Conservation (phyloP, 2,113 vertebrate genomes). For the Pristiophorus japonicus region DNA sequence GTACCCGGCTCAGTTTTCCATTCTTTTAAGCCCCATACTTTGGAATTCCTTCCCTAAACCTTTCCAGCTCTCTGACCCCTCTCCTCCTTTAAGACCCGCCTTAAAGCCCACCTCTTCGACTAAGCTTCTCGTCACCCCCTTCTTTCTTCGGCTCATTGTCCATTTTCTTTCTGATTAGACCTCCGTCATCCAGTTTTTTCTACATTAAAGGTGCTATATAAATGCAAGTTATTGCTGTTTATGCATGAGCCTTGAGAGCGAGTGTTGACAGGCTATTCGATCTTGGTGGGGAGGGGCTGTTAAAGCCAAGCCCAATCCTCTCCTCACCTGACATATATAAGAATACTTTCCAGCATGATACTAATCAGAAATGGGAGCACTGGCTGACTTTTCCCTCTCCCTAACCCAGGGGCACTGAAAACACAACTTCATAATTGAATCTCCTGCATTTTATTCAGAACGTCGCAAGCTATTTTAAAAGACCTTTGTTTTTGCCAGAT, state of each 20-base stretch:
- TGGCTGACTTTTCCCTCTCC: neutral
- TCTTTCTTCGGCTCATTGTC: neutral
- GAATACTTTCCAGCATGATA: too few relatives aligned
- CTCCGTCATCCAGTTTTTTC: too few relatives aligned
- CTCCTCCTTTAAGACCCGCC: neutral
- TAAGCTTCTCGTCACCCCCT: neutral
- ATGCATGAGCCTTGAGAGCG: too few relatives aligned
- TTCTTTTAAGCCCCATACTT: neutral
- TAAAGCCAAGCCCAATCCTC: neutral
- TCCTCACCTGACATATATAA: neutral
- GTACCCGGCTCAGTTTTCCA: neutral
- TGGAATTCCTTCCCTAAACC: neutral
- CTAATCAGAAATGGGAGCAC: neutral
- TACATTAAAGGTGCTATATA: neutral
- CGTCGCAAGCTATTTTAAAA: constrained; percentile 13
- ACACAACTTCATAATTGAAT: constrained; percentile 11
- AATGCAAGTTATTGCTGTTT: neutral
- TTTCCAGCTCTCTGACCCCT: neutral
- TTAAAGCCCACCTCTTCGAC: neutral
- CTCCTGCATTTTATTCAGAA: constrained; percentile 4
- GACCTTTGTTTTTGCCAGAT: constrained; percentile 8
- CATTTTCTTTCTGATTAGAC: neutral
- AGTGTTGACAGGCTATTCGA: neutral
- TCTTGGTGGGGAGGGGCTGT: neutral
- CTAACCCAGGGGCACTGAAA: constrained; percentile 9